phyloP scores from a whole-genome alignment of 2,113 vertebrate genomes.

The human region DNA sequence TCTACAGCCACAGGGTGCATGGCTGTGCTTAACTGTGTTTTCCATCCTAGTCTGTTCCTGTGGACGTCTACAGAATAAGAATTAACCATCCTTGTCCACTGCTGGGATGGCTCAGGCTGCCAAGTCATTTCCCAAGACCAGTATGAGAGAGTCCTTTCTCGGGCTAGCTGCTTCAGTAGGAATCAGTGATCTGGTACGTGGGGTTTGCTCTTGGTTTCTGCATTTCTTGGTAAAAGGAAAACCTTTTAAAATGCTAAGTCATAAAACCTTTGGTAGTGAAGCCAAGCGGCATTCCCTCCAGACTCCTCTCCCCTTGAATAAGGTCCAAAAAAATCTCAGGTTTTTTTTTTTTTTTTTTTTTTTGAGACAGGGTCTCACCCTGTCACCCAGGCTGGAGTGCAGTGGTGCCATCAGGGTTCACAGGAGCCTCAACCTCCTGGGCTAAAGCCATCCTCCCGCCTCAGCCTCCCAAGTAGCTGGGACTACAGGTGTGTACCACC shows the following conservation, averaged over 20 bases:
- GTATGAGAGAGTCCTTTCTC: background rate
- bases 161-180: background rate
- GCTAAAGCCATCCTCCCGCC: too few relatives aligned
- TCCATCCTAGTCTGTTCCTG: background rate
- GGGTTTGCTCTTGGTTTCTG: background rate
- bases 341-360: too few relatives aligned
- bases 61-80: background rate
- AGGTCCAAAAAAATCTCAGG: background rate
- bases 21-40: background rate
- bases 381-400: too few relatives aligned
- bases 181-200: background rate
- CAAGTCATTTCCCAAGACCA: background rate
- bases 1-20: background rate
- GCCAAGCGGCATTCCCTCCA: background rate
- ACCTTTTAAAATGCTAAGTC: background rate
- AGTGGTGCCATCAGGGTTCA: too few relatives aligned
- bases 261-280: background rate
- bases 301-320: background rate
- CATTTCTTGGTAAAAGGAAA: background rate
- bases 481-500: too few relatives aligned
- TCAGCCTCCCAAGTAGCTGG: too few relatives aligned
- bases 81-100: background rate
- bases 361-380: too few relatives aligned
- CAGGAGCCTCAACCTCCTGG: too few relatives aligned
- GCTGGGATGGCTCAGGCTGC: too few relatives aligned